These are phyloP conservation scores for Sphecodes monilicornis DNA, from an alignment of 2,888 invertebrate species.

Conservation along the genomic window DNA sequence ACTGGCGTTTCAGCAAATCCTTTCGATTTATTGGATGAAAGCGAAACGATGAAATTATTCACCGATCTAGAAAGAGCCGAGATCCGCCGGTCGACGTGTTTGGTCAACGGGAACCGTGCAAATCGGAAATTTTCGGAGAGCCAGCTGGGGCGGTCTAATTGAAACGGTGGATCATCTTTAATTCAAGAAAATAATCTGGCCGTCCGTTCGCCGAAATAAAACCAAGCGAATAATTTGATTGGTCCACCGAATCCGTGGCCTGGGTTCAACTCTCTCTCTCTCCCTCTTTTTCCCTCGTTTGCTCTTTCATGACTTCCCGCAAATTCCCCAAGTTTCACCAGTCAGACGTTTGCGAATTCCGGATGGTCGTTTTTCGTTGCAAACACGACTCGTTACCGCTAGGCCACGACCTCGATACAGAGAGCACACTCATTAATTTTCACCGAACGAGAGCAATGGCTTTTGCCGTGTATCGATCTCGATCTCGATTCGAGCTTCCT, in stretches of 20 bases:
- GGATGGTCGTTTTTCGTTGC: neutral
- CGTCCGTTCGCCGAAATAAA: constrained; percentile 28
- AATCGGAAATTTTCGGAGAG: neutral
- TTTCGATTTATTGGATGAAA: neutral
- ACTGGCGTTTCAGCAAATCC: neutral
- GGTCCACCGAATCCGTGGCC: neutral
- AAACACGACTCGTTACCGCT: neutral
- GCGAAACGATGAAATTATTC: constrained; percentile 11
- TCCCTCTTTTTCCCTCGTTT: neutral
- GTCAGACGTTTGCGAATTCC: constrained; percentile 11
- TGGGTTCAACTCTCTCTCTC: neutral
- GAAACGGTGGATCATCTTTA: constrained; percentile 38
- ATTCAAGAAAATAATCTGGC: constrained; percentile 40
- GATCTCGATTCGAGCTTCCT: neutral
- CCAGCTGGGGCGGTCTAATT: constrained; percentile 29
- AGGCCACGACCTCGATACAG: neutral
- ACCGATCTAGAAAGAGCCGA: neutral
- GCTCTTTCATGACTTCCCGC: neutral
- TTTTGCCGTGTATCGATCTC: neutral
- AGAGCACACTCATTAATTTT: constrained; percentile 35
- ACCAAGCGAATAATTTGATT: constrained; percentile 28
- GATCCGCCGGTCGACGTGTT: neutral
- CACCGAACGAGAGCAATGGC: constrained; percentile 4
- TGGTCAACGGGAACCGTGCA: neutral
- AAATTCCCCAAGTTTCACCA: constrained; percentile 32